phyloP scores from a whole-genome alignment of 2,888 invertebrate species.

The Lomographa bimaculata region DNA sequence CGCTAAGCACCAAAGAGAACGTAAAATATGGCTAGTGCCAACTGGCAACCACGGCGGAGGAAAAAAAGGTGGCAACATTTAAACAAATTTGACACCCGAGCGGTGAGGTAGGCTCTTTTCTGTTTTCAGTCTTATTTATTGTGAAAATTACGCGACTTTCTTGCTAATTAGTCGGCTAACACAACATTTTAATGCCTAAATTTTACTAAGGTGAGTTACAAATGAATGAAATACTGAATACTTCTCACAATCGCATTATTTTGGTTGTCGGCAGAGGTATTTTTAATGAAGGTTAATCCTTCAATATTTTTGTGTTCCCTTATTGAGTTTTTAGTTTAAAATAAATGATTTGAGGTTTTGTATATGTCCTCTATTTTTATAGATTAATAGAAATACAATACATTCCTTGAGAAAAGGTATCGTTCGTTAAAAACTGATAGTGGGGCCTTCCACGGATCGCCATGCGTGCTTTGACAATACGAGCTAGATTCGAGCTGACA shows the following conservation, averaged over 20 bases:
- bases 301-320: slow-evolving; percentile 7
- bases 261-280: slow-evolving; percentile 68
- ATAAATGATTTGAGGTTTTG: no score
- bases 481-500: background rate
- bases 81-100: slow-evolving; percentile 74
- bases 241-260: slow-evolving; percentile 40
- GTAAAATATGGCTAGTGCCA: no score
- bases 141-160: slow-evolving; percentile 72
- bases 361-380: no score
- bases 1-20: no score
- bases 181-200: slow-evolving; percentile 76
- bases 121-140: slow-evolving; percentile 80
- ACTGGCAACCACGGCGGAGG: no score
- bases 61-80: slow-evolving; percentile 61
- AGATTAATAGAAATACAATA: no score
- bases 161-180: slow-evolving; percentile 61
- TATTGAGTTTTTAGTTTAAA: no score
- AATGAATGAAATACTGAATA: no score
- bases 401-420: no score
- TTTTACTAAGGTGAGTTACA: slow-evolving; percentile 72
- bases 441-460: slow-evolving; percentile 45
- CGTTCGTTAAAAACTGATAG: background rate
- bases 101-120: slow-evolving; percentile 83
- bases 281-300: slow-evolving; percentile 67
- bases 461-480: slow-evolving; percentile 61